phyloP scores from a whole-genome alignment of 1,140 invertebrate species.

The Drosophila nigromelanica region DNA sequence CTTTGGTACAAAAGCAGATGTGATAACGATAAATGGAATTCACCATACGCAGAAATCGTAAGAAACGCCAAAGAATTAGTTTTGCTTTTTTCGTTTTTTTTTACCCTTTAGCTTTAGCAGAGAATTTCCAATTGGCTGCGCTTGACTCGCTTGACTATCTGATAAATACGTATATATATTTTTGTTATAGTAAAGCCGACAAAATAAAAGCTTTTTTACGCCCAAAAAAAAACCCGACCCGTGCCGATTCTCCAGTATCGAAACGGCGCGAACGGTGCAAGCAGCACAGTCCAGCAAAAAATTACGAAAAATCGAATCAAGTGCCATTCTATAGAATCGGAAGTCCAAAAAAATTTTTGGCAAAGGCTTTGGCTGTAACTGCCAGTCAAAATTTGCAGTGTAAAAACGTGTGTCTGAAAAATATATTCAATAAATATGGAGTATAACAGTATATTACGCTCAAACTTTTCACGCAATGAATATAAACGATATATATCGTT shows the following conservation, averaged over 20 bases:
- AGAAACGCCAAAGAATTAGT: constrained; percentile 48
- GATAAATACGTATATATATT: constrained; percentile 43
- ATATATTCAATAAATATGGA: constrained; percentile 45
- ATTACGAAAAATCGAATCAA: constrained; percentile 21
- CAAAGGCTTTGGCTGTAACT: constrained; percentile 12
- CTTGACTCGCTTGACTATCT: constrained; percentile 34
- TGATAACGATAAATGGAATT: constrained; percentile 72
- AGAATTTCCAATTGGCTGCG: constrained; percentile 31
- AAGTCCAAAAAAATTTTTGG: background rate
- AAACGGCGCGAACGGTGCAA: constrained; percentile 53
- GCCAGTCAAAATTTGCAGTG: constrained; percentile 20
- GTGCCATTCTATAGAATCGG: constrained; percentile 14
- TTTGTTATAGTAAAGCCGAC: constrained; percentile 5
- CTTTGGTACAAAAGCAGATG: constrained; percentile 36
- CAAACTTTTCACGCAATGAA: constrained; percentile 75
- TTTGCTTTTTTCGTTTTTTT: constrained; percentile 56
- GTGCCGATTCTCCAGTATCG: constrained; percentile 49
- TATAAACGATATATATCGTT: constrained; percentile 79
- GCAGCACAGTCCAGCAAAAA: constrained; percentile 27
- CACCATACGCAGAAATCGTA: constrained; percentile 54
- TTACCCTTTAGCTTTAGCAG: constrained; percentile 1
- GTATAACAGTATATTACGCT: constrained; percentile 59
- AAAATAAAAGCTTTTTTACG: constrained; percentile 23
- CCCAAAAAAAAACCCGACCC: constrained; percentile 15
- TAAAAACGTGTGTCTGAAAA: constrained; percentile 6